phyloP scores from a whole-genome alignment of 2,113 vertebrate species.

The Gracilinanus agilis region DNA sequence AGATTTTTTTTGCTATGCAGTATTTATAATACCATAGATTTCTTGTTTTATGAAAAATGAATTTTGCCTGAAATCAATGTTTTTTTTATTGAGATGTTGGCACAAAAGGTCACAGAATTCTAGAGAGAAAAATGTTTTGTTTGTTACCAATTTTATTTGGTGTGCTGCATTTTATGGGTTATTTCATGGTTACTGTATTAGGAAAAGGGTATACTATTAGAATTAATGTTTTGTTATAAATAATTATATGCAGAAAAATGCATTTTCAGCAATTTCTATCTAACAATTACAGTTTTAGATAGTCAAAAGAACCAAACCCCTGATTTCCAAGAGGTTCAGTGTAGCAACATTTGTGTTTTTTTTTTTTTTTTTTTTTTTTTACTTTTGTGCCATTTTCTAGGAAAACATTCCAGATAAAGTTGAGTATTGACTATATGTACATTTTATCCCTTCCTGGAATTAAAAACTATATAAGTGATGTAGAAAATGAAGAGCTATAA shows the following conservation, averaged over 20 bases:
- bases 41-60: too few species aligned
- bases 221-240: background rate
- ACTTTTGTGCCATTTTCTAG: background rate
- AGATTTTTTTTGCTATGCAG: too few species aligned
- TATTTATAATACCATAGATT: too few species aligned
- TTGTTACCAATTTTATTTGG: background rate
- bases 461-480: background rate
- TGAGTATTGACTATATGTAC: background rate
- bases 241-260: background rate
- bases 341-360: background rate
- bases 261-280: background rate
- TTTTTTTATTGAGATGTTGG: too few species aligned
- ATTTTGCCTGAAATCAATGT: too few species aligned
- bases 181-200: background rate
- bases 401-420: background rate
- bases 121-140: too few species aligned
- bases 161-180: background rate
- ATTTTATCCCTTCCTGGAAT: background rate
- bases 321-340: background rate
- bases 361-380: background rate
- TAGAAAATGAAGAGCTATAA: background rate
- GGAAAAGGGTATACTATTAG: background rate
- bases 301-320: background rate
- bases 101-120: too few species aligned
- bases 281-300: background rate